These are phyloP conservation scores for Himantopus leucocephalus DNA, from an alignment of 2,113 vertebrate species.

Conservation along the genomic window DNA sequence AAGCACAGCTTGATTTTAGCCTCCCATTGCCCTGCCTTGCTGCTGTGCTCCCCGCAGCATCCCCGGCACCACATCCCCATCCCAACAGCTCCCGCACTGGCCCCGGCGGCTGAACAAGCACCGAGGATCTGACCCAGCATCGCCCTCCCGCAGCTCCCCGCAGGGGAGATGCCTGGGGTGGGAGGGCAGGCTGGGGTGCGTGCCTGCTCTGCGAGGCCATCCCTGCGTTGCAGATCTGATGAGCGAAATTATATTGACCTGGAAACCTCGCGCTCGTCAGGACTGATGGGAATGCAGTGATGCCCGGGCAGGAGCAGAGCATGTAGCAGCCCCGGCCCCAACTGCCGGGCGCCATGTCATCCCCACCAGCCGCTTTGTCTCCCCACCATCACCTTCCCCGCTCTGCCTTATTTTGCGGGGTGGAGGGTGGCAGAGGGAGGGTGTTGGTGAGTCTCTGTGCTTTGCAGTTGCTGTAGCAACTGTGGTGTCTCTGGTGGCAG, in stretches of 20 bases:
- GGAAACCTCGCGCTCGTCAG: not conserved
- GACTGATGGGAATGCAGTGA: rapidly evolving
- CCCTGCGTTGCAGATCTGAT: not conserved
- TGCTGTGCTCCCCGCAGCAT: not conserved
- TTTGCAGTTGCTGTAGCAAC: constrained; percentile 66
- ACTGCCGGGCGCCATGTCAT: not conserved
- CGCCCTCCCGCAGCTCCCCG: rapidly evolving
- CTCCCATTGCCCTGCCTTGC: not conserved
- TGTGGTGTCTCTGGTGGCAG: constrained; percentile 5
- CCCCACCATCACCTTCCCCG: not conserved
- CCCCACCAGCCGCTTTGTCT: not conserved
- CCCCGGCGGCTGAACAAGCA: not conserved
- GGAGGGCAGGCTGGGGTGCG: not conserved
- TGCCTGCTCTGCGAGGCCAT: not conserved
- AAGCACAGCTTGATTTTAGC: not conserved
- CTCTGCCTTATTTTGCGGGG: not conserved
- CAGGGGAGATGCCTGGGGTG: not conserved
- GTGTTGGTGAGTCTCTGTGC: not conserved
- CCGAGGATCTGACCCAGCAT: not conserved
- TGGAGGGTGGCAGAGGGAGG: not conserved
- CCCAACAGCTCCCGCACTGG: rapidly evolving
- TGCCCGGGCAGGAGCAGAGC: not conserved
- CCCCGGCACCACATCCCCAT: not conserved
- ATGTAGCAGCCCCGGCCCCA: rapidly evolving
- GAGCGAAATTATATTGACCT: not conserved